Percentiles rank a stretch among this genome's conserved stretches.
Evolutionary conservation across 2,797 vertebrate genomes (phyloP).

Genomic region (Taenioides sp.): DNA sequence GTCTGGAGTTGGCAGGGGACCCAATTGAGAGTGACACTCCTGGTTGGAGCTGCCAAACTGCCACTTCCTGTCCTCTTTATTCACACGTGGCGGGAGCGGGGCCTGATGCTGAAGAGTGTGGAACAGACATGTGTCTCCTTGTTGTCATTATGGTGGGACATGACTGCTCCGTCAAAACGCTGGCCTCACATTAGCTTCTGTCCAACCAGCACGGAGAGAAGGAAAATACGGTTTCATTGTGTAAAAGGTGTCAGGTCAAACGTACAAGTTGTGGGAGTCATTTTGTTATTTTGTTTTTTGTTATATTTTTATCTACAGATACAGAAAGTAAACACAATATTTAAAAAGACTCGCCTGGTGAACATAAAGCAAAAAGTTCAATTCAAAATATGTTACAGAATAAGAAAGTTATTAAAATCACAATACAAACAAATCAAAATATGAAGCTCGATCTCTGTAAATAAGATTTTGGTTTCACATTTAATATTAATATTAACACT

Average conservation of each 20-base stretch:
- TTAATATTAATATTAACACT: too few relatives aligned
- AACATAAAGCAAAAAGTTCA: too few relatives aligned
- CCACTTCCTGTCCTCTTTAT: slow-evolving; percentile 86
- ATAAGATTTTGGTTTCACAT: too few relatives aligned
- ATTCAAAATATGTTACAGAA: too few relatives aligned
- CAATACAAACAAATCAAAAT: too few relatives aligned
- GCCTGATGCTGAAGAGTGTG: slow-evolving; percentile 75
- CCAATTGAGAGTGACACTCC: slow-evolving; percentile 83
- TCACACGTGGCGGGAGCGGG: slow-evolving; percentile 80
- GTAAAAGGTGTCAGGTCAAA: background rate
- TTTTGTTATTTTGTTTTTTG: background rate
- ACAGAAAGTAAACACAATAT: background rate
- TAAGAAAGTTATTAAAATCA: too few relatives aligned
- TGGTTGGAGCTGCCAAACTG: slow-evolving; percentile 85
- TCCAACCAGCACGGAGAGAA: slow-evolving; percentile 24
- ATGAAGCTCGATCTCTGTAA: too few relatives aligned
- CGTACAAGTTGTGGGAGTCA: background rate
- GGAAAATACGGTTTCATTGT: slow-evolving; percentile 18
- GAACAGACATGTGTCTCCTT: slow-evolving; percentile 84
- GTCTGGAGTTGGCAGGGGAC: slow-evolving; percentile 81
- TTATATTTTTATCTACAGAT: background rate
- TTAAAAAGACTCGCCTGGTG: too few relatives aligned
- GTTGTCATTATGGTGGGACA: slow-evolving; percentile 78
- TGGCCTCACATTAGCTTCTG: slow-evolving; percentile 25
- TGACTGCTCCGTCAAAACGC: slow-evolving; percentile 67